phyloP scores from a whole-genome alignment of 2,797 vertebrate species.

The Paguma larvata region DNA sequence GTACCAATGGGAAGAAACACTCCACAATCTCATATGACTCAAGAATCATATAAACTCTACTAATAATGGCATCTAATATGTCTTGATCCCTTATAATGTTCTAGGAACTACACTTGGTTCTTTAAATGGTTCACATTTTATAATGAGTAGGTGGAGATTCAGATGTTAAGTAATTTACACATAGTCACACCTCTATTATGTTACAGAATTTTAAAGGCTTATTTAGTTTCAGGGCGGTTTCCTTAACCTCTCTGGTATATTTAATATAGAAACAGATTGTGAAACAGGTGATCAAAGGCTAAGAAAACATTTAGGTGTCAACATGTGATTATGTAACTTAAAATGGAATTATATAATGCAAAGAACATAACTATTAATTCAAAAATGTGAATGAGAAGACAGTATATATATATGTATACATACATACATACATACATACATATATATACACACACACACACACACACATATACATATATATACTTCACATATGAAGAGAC shows the following conservation, averaged over 20 bases:
- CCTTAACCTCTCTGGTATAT: not conserved
- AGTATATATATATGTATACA: not conserved
- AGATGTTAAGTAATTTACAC: not conserved
- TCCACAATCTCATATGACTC: not conserved
- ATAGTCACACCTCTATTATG: not conserved
- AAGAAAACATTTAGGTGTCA: not conserved
- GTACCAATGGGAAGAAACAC: not conserved
- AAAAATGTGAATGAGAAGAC: not conserved
- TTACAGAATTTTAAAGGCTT: not conserved
- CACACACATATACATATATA: not conserved
- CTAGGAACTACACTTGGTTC: not conserved
- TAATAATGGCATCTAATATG: not conserved
- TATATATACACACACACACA: not conserved
- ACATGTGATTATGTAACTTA: not conserved
- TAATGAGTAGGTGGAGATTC: not conserved
- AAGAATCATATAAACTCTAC: not conserved
- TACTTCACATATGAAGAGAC: not conserved
- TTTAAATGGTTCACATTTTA: not conserved
- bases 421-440: not conserved
- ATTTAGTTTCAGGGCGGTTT: not conserved
- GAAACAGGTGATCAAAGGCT: not conserved
- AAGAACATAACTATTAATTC: not conserved
- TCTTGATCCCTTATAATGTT: not conserved
- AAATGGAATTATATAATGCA: not conserved
- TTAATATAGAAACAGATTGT: not conserved